Conservation (phyloP, 2,888 invertebrate species). For the Andrena flavipes region DNA sequence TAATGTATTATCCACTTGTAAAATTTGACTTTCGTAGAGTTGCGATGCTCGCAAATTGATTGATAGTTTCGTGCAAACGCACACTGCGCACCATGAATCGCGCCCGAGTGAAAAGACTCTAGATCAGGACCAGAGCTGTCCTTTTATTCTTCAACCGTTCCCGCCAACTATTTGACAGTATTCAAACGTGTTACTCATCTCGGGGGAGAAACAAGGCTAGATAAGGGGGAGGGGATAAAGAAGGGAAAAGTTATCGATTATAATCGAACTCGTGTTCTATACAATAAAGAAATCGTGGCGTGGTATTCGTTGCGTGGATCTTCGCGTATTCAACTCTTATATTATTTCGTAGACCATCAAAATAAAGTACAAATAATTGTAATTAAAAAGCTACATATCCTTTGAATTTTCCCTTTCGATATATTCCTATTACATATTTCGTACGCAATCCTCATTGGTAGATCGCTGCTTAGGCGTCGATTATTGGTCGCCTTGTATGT, state of each 20-base stretch:
- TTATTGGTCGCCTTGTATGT: not conserved
- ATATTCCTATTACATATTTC: not conserved
- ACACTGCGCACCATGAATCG: slow-evolving; percentile 9
- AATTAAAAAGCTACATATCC: not conserved
- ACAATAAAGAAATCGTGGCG: no score
- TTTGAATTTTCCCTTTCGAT: slow-evolving; percentile 15
- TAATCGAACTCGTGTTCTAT: not conserved
- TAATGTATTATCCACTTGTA: not conserved
- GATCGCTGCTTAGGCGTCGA: not conserved
- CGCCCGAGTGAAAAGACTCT: slow-evolving; percentile 27
- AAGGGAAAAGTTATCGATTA: not conserved
- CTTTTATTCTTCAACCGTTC: slow-evolving; percentile 48
- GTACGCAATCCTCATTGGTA: not conserved
- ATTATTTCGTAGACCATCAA: not conserved
- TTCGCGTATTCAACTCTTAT: no score
- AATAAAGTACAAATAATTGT: not conserved
- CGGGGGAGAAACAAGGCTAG: not conserved
- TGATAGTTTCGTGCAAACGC: not conserved
- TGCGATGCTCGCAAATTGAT: not conserved
- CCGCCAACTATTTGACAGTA: slow-evolving; percentile 23
- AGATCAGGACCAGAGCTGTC: not conserved
- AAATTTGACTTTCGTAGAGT: not conserved
- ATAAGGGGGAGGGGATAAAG: not conserved
- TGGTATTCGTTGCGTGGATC: not conserved
- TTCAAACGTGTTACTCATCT: not conserved